A percentile compares a stretch with the other conserved stretches of the same genome.
phyloP scores from a whole-genome alignment of 2,797 vertebrate genomes.

The Emys orbicularis region DNA sequence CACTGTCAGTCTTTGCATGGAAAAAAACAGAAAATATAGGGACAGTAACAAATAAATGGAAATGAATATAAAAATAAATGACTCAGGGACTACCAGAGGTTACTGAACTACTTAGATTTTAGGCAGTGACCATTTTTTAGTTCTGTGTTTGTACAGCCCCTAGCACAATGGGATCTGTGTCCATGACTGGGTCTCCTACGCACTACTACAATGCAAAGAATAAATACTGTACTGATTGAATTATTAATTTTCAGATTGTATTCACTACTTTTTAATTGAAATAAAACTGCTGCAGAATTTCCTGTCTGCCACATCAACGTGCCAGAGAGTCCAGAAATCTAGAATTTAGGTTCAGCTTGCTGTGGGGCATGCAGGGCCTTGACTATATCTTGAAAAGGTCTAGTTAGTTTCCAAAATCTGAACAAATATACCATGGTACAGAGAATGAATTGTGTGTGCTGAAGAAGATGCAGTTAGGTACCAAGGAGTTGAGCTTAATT shows the following conservation, averaged over 20 bases:
- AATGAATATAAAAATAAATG: not conserved
- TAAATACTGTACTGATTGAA: not conserved
- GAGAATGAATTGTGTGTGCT: not conserved
- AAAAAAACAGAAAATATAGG: conserved; percentile 8
- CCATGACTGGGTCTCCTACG: not conserved
- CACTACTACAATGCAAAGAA: not conserved
- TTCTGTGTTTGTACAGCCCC: not conserved
- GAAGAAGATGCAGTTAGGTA: conserved; percentile 1
- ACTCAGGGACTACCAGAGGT: conserved; percentile 5
- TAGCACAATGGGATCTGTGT: not conserved
- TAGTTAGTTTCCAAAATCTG: not conserved
- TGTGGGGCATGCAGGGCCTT: too few species aligned
- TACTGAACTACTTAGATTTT: conserved; percentile 31
- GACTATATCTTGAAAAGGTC: not conserved
- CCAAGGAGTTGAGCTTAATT: not conserved
- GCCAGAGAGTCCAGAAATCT: not conserved
- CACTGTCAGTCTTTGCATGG: conserved; percentile 5
- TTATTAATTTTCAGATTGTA: conserved; percentile 34
- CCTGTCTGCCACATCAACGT: not conserved
- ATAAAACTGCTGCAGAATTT: not conserved
- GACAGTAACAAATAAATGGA: conserved; percentile 26
- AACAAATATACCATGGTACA: not conserved
- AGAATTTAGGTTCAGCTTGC: not conserved
- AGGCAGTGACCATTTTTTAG: conserved; percentile 28
- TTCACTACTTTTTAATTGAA: not conserved